Evolutionary conservation across 2,113 vertebrate species (phyloP), one percentile per base, ranked within the genome.

Genomic region (Heptranchias perlo): DNA sequence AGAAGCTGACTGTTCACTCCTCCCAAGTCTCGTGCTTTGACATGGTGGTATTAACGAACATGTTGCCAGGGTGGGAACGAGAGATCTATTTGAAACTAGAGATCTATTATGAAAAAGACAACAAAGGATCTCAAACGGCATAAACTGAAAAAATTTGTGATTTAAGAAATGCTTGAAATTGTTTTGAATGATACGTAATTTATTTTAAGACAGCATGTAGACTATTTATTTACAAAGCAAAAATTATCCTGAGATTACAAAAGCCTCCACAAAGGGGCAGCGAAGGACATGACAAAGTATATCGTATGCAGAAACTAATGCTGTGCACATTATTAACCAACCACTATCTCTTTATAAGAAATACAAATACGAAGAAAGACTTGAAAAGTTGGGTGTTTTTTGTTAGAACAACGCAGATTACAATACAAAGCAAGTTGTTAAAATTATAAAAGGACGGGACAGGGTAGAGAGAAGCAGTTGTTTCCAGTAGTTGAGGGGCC

Each of bases 221-320:
- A 49, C 8, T 87, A 14, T 82, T 82, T 47, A 82, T 5, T 7
- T 28, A 25, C 47, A 52, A 89, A 89, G 25, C 49, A 52, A 64
- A 91, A 64, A 21, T 44, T 13, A 65, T 94, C 61, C 91, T 94
- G 61, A 62, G 58, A 94, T 97, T 97, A 96, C 96, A 61, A 96
- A 39, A 95, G n/a, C 62, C 92, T 97, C 97, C 97, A 97, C 97
- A 96, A 97, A 97, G 97, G 97, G 97, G 97, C 97, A 97, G 96
- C 96, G 96, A 96, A 97, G 97, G 96, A 97, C 96, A 96, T 86
- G 86, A 96, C 54, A 97, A 97, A 97, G 44, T 0, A n/a, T 73
- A 95, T 93, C 94, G 82, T 44, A 92, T 82, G 31, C 76, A 96
- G 95, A 96, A 94, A 44, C 61, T 23, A 44, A 44, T 64, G 16